These are phyloP conservation scores for Nematostella vectensis DNA, from an alignment of 92 coral and sea anemone species.

Conservation along the genomic window DNA sequence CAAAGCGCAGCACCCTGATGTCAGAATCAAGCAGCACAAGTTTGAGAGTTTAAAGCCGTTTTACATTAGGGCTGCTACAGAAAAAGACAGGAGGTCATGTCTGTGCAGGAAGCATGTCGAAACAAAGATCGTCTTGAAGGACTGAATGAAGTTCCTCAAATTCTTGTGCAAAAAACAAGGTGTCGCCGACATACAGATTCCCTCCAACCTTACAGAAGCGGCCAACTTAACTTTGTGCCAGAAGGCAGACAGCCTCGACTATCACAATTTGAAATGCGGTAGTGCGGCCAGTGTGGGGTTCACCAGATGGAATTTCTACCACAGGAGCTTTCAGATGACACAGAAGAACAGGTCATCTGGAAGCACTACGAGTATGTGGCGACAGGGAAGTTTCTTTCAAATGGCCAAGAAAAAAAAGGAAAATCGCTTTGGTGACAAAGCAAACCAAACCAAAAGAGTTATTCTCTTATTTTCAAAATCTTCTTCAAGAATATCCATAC, in stretches of 20 bases:
- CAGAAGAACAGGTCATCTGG: constrained; percentile 16
- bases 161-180: constrained; percentile 12
- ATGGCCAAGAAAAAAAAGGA: constrained; percentile 45
- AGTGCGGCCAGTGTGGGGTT: constrained; percentile 41
- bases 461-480: constrained; percentile 18
- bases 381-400: constrained; percentile 38
- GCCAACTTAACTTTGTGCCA: constrained; percentile 24
- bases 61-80: constrained; percentile 33
- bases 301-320: constrained; percentile 33
- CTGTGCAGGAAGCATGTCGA: constrained; percentile 53
- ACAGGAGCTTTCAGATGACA: constrained; percentile 16
- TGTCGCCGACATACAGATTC: constrained; percentile 10
- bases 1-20: constrained; percentile 11
- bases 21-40: constrained; percentile 35
- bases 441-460: constrained; percentile 21
- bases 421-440: constrained; percentile 27
- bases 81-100: constrained; percentile 38
- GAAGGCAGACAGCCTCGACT: constrained; percentile 16
- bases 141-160: constrained; percentile 37
- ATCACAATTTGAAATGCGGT: constrained; percentile 35
- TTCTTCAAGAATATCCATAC: constrained; percentile 30
- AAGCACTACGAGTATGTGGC: constrained; percentile 22
- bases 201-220: constrained; percentile 24
- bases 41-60: constrained; percentile 47
- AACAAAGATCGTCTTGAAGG: constrained; percentile 23